phyloP scores from a whole-genome alignment of 2,797 vertebrate genomes.

The Ptychobarbus kaznakovi region DNA sequence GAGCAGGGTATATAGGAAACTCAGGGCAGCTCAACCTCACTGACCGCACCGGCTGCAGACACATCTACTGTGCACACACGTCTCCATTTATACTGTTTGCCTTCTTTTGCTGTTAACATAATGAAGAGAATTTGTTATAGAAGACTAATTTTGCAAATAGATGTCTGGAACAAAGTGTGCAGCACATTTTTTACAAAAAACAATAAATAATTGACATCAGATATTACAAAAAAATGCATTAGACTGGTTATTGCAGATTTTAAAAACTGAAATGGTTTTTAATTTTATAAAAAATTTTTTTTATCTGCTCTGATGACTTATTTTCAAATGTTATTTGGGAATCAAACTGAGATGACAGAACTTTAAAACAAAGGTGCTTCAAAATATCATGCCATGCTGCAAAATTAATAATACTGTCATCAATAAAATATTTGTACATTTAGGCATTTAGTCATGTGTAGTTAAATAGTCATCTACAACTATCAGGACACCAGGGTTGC shows the following conservation, averaged over 20 bases:
- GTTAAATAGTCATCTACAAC: background rate
- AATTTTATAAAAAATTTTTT: background rate
- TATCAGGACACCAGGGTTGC: background rate
- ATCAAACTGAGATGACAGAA: background rate
- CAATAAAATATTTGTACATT: background rate
- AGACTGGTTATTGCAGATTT: background rate
- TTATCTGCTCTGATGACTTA: background rate
- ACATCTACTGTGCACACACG: slow-evolving; percentile 47
- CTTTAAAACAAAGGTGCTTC: background rate
- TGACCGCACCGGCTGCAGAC: slow-evolving; percentile 57
- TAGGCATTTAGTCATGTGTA: background rate
- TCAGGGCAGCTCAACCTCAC: slow-evolving; percentile 54
- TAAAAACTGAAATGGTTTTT: background rate
- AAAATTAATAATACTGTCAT: background rate
- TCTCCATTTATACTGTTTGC: slow-evolving; percentile 43
- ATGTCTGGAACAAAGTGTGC: background rate
- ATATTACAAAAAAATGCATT: background rate
- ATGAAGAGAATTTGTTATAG: background rate
- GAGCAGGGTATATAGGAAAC: slow-evolving; percentile 56
- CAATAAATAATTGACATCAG: background rate
- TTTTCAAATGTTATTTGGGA: background rate
- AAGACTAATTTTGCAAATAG: background rate
- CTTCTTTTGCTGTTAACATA: slow-evolving; percentile 3
- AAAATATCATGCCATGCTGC: background rate
- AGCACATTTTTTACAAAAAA: background rate